Percentiles rank a stretch among this genome's conserved stretches.
phyloP scores from a whole-genome alignment of 2,888 invertebrate species.

The Andrena marginata region DNA sequence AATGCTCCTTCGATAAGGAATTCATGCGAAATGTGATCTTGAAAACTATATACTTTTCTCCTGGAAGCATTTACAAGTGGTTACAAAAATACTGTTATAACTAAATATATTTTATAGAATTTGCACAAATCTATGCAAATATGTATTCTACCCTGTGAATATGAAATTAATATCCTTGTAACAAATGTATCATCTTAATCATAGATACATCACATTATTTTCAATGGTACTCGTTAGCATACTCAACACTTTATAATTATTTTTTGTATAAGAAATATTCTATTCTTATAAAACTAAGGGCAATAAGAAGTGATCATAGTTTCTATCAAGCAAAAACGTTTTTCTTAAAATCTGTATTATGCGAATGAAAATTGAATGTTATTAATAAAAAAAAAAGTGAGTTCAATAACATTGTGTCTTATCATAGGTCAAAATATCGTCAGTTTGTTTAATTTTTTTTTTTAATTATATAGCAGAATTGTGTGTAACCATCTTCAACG shows the following conservation, averaged over 20 bases:
- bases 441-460: neutral
- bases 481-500: conserved; percentile 13
- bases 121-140: conserved; percentile 60
- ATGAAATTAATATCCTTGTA: conserved; percentile 47
- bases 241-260: conserved; percentile 57
- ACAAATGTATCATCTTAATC: conserved; percentile 54
- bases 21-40: conserved; percentile 48
- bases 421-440: neutral
- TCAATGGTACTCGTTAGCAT: conserved; percentile 49
- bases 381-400: conserved; percentile 50
- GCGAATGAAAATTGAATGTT: conserved; percentile 42
- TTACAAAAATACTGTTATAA: conserved; percentile 48
- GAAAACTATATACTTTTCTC: conserved; percentile 46
- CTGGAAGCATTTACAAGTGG: conserved; percentile 53
- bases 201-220: conserved; percentile 59
- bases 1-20: conserved; percentile 39
- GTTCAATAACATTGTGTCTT: conserved; percentile 18
- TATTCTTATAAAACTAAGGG: conserved; percentile 69
- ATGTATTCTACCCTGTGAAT: conserved; percentile 59
- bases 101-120: conserved; percentile 60
- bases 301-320: conserved; percentile 54
- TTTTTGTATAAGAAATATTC: conserved; percentile 66
- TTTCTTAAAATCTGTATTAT: conserved; percentile 47
- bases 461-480: conserved; percentile 28
- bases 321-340: conserved; percentile 38